Evolutionary conservation across 2,797 vertebrate species (phyloP), one percentile per base, ranked within the genome.

Genomic region (Halcyon chelicuti): DNA sequence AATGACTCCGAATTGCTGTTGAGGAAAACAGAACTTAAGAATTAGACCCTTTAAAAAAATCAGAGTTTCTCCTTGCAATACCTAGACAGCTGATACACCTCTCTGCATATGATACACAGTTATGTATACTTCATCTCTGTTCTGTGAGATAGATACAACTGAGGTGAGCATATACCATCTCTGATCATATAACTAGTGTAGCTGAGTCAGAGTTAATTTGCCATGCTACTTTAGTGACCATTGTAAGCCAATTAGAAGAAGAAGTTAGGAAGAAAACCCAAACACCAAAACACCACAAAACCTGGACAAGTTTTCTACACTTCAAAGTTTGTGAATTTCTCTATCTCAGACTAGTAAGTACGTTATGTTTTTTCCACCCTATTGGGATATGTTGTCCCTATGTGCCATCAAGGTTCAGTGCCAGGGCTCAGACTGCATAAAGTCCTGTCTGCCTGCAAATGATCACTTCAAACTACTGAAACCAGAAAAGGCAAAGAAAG

Each of bases 1-100:
- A 99, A 98, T 99, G 99, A 96, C 99, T 99, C 92, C 99, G 98
- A 93, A 99, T 99, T 8, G 99, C 99, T 99, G 97, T 94, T 90
- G 88, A 88, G 88, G 85, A 97, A 94, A 95, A 49, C 42, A 90
- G 63, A 93, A 60, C 37, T 83, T 77, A 29, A 80, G 75, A 84
- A 88, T 85, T 46, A 68, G 92, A n/a, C 16, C 14, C 10, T 20
- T 71, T 39, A 68, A 80, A 40, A 78, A 86, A 92, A 80, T 19
- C 3, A 70, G 65, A 70, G 65, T 54, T 92, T 88, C 23, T 68
- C 44, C 54, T 86, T 83, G 57, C 25, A 60, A 55, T 60, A 63
- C 8, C 12, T 57, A 71, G n/a, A 49, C 7, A 78, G 54, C 23
- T 80, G 44, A 63, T 12, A 44, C 1, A 55, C 11, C 5, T 49